These are phyloP conservation scores for Gallinago paraguaiae DNA, from an alignment of 2,113 vertebrate species.

Conservation along the genomic window DNA sequence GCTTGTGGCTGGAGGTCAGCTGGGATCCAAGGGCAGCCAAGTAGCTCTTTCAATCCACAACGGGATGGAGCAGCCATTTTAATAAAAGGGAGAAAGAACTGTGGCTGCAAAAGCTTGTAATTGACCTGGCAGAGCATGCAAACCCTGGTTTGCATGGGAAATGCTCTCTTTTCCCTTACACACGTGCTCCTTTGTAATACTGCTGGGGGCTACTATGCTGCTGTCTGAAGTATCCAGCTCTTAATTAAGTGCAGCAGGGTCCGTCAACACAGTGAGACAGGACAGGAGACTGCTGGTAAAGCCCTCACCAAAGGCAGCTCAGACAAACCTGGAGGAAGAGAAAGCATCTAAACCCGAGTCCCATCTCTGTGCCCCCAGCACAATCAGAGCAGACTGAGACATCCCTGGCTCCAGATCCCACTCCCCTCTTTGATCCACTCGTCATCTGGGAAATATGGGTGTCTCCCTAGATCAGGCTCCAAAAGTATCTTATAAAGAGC, in stretches of 20 bases:
- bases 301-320: background rate
- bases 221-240: background rate
- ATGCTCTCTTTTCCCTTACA: background rate
- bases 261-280: background rate
- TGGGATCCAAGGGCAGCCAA: conserved; percentile 16
- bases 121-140: conserved; percentile 38
- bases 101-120: conserved; percentile 35
- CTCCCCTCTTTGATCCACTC: background rate
- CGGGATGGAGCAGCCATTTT: background rate
- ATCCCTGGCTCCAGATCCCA: background rate
- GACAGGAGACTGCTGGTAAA: background rate
- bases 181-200: conserved; percentile 15
- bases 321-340: background rate
- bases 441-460: background rate
- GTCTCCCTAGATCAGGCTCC: background rate
- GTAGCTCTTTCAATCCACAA: conserved; percentile 20
- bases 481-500: background rate
- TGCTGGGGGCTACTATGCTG: background rate
- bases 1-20: conserved; percentile 28
- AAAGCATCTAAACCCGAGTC: background rate
- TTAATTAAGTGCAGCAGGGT: background rate
- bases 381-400: background rate
- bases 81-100: conserved; percentile 31
- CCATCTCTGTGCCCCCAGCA: background rate
- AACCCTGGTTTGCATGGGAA: conserved; percentile 32